These are phyloP conservation scores for Cyclargus thomasi DNA, from an alignment of 1,140 invertebrate genomes.

Conservation along the genomic window DNA sequence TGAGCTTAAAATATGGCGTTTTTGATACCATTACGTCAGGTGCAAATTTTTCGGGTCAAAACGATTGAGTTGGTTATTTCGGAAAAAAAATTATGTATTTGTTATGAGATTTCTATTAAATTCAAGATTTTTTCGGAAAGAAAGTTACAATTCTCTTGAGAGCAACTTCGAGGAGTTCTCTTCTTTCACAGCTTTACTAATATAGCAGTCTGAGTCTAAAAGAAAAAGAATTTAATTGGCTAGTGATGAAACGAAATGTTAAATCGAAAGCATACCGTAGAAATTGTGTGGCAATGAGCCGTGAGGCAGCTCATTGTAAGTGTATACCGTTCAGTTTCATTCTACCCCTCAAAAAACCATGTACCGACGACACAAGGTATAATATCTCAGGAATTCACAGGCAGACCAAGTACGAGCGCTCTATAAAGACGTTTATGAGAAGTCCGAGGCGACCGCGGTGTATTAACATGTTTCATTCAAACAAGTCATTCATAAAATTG, in stretches of 20 bases:
- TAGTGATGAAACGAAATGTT: conserved; percentile 19
- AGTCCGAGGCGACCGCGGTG: conserved; percentile 38
- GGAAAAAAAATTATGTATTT: no score
- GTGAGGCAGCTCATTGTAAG: conserved; percentile 21
- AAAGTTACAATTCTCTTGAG: no score
- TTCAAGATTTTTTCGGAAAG: no score
- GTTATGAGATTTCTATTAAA: no score
- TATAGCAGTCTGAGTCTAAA: neutral
- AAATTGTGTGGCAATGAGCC: conserved; percentile 32
- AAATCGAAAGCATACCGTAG: conserved; percentile 26
- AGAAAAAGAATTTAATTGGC: conserved; percentile 5
- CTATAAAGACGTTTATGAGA: conserved; percentile 41
- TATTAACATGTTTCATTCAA: conserved; percentile 68
- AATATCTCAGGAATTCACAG: no score
- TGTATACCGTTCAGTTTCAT: no score
- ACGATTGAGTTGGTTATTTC: no score
- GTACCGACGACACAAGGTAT: no score
- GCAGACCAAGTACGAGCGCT: no score
- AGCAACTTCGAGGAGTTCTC: no score
- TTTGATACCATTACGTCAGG: neutral
- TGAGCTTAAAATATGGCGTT: neutral
- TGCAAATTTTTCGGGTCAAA: neutral
- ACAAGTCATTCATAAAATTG: conserved; percentile 72
- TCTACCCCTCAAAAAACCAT: no score
- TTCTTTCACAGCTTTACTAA: no score